A percentile compares a stretch with the other conserved stretches of the same genome.
Evolutionary conservation across 2,888 invertebrate species (phyloP).

Genomic region (Crematogaster levior): DNA sequence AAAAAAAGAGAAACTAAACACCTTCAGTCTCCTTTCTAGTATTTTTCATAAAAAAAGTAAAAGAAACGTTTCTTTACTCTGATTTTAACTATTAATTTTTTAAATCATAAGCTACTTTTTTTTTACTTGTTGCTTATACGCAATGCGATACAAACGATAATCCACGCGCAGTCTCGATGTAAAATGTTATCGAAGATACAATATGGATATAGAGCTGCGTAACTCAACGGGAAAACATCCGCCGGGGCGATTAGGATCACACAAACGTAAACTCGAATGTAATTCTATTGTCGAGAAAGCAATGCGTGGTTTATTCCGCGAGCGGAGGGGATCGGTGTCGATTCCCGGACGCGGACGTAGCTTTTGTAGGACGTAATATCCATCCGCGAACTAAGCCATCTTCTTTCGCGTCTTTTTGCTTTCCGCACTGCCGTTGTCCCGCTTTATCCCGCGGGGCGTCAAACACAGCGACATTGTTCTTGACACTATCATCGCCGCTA

Average conservation of each 20-base stretch:
- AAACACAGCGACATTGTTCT: constrained; percentile 68
- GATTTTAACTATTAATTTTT: background rate
- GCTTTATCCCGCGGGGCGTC: constrained; percentile 46
- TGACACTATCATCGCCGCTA: constrained; percentile 35
- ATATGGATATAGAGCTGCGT: background rate
- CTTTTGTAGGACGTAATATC: constrained; percentile 72
- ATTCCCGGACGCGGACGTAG: background rate
- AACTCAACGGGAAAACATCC: constrained; percentile 11
- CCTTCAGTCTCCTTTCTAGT: background rate
- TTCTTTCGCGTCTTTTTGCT: constrained; percentile 60
- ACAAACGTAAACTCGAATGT: background rate
- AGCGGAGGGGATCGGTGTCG: background rate
- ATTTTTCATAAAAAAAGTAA: background rate
- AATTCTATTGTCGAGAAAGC: constrained; percentile 21
- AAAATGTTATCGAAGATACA: constrained; percentile 6
- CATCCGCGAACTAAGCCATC: constrained; percentile 68
- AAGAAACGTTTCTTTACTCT: background rate
- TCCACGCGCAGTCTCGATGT: background rate
- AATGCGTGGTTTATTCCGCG: constrained; percentile 12
- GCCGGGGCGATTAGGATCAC: constrained; percentile 5
- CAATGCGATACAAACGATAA: background rate
- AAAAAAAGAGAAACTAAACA: background rate
- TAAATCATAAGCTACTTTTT: background rate
- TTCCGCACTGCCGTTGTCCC: constrained; percentile 40
- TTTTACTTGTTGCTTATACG: background rate